phyloP scores from a whole-genome alignment of 2,888 invertebrate species.

The Monochamus alternatus region DNA sequence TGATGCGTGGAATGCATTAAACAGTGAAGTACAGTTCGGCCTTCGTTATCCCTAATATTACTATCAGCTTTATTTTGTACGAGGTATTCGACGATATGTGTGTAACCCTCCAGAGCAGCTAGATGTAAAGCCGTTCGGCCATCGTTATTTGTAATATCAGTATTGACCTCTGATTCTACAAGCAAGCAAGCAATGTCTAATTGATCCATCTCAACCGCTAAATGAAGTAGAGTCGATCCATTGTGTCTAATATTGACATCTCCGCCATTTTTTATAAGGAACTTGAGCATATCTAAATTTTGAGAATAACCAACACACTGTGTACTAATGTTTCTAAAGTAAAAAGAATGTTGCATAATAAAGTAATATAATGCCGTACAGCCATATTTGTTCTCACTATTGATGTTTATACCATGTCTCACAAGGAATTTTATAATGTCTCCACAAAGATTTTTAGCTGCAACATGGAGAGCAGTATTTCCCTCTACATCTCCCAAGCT shows the following conservation, averaged over 20 bases:
- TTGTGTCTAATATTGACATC: not conserved
- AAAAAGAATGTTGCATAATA: not conserved
- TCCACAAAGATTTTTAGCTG: not conserved
- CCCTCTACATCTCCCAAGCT: too few relatives aligned
- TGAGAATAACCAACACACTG: too few relatives aligned
- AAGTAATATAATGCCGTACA: not conserved
- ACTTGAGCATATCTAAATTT: not conserved
- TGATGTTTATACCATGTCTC: not conserved
- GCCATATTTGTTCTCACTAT: not conserved
- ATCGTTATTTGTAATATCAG: not conserved
- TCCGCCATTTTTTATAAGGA: not conserved
- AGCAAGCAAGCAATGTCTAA: not conserved
- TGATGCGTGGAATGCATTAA: too few relatives aligned
- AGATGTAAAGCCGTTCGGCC: not conserved
- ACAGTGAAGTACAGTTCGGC: not conserved
- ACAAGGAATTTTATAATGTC: not conserved
- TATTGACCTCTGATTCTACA: not conserved
- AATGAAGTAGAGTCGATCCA: not conserved
- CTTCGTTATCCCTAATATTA: not conserved
- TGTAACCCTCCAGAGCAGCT: not conserved
- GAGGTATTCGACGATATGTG: not conserved
- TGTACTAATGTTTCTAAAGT: too few relatives aligned
- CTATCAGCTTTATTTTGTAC: not conserved
- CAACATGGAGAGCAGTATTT: not conserved
- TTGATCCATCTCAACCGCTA: not conserved